A percentile compares a stretch with the other conserved stretches of the same genome.
phyloP scores from a whole-genome alignment of 2,888 invertebrate genomes.

The Tipula unca region DNA sequence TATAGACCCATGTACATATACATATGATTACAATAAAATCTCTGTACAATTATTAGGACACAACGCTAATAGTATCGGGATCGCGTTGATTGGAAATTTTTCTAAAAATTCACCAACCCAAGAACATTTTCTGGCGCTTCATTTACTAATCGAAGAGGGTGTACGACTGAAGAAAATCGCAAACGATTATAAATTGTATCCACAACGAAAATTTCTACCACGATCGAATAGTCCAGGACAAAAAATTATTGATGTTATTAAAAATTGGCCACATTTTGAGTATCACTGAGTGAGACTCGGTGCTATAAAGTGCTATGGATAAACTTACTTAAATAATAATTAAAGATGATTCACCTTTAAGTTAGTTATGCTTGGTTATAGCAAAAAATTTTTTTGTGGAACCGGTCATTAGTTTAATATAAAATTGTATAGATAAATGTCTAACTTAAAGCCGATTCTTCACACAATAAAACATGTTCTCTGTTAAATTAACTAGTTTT shows the following conservation, averaged over 20 bases:
- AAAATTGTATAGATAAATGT: no score
- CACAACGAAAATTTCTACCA: conserved; percentile 55
- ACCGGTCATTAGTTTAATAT: no score
- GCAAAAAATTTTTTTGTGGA: no score
- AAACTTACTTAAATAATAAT: no score
- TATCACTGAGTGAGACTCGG: background rate
- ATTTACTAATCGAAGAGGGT: conserved; percentile 53
- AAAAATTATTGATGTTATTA: conserved; percentile 52
- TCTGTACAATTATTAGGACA: conserved; percentile 38
- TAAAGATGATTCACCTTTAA: no score
- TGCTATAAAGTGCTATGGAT: no score
- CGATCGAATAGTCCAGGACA: conserved; percentile 62
- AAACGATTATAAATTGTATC: conserved; percentile 56
- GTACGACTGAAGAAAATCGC: conserved; percentile 52
- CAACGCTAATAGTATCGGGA: conserved; percentile 56
- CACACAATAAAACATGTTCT: no score
- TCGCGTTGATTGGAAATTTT: conserved; percentile 64
- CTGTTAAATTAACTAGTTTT: no score
- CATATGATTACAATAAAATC: background rate
- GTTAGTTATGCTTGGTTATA: no score
- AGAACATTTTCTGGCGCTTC: conserved; percentile 49
- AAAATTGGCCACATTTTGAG: conserved; percentile 56
- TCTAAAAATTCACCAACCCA: conserved; percentile 45
- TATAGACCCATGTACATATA: background rate
- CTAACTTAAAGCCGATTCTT: no score